Base-by-base conservation (phyloP, 2,113 vertebrate species). In the Carollia perspicillata region DNA sequence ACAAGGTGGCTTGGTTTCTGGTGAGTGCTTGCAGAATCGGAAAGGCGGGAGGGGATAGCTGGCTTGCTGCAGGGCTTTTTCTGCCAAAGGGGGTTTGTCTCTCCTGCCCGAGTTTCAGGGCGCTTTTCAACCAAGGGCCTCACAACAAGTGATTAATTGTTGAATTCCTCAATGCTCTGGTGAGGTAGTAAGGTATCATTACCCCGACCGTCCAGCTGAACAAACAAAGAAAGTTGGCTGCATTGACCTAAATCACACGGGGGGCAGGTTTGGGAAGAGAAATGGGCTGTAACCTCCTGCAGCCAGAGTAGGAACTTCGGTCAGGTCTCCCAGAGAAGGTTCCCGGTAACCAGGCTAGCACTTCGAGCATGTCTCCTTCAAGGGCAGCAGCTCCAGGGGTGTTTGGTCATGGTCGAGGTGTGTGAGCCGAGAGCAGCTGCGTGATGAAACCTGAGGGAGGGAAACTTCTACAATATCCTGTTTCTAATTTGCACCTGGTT, bases 181-280 rank as follows among this genome's bases (percentile, higher is more conserved):
- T 74, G 93, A 89, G 72, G 68, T 37, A 37, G 47, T 66, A 53
- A 23, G 47, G 40, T 91, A 84, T 86, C 83, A 84, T 65, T 83
- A 79, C 55, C 69, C 37, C 49, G 40, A 33, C 40, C 4, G 30
- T 89, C 78, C 96, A 96, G 95, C 96, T 96, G 96, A 74, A 97
- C n/a, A 97, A 97, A 96, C 91, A 94, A 33, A 92, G 53, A 42
- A 95, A 47, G 20, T 86, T 65, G 83, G 5, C 72, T 33, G 3
- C 22, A 0, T 8, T 94, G 93, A 91, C 93, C 81, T 69, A 7
- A 23, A 84, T 44, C 93, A 23, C 78, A 78, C 55, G 94, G 74
- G 28, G 72, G 49, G 55, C 49, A 84, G 23, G 42, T 72, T 78
- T 85, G 90, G 75, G 55, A 74, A 44, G 68, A 91, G 89, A 89